Conservation (phyloP, 2,888 invertebrate species). For the Oxyteleia sp. region DNA sequence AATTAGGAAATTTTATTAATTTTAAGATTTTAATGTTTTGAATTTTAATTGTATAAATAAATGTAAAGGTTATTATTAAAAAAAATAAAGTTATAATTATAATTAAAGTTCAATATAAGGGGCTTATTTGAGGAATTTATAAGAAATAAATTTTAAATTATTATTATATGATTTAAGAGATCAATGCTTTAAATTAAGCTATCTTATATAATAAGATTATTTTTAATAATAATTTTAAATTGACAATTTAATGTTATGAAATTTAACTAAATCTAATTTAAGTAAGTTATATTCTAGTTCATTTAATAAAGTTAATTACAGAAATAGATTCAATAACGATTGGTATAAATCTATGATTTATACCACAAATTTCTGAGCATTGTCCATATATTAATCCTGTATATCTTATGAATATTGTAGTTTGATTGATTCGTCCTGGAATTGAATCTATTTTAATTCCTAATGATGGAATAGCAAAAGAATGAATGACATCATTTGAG, state of each 20-base stretch:
- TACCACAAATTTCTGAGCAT: slow-evolving; percentile 94
- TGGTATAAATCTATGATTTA: slow-evolving; percentile 94
- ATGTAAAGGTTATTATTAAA: slow-evolving; percentile 8
- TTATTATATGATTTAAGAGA: slow-evolving; percentile 90
- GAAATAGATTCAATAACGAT: slow-evolving; percentile 90
- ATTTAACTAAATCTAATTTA: slow-evolving; percentile 85
- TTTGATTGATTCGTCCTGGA: slow-evolving; percentile 91
- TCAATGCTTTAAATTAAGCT: slow-evolving; percentile 87
- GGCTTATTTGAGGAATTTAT: slow-evolving; percentile 76
- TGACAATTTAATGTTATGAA: slow-evolving; percentile 24
- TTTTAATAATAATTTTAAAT: background rate
- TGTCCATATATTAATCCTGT: slow-evolving; percentile 92
- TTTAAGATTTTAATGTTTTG: too few relatives aligned
- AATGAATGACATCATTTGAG: slow-evolving; percentile 91
- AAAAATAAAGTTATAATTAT: slow-evolving; percentile 17
- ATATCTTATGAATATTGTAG: too few relatives aligned
- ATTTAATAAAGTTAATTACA: slow-evolving; percentile 83
- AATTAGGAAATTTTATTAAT: slow-evolving; percentile 91
- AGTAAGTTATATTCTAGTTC: slow-evolving; percentile 89
- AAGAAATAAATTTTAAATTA: slow-evolving; percentile 85
- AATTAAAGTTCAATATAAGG: slow-evolving; percentile 3
- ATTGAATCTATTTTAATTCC: slow-evolving; percentile 91
- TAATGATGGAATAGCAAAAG: slow-evolving; percentile 90
- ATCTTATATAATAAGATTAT: too few relatives aligned
- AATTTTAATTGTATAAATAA: too few relatives aligned